These are phyloP conservation scores for Porites divaricata DNA, from an alignment of 92 coral and sea anemone genomes.

Conservation along the genomic window DNA sequence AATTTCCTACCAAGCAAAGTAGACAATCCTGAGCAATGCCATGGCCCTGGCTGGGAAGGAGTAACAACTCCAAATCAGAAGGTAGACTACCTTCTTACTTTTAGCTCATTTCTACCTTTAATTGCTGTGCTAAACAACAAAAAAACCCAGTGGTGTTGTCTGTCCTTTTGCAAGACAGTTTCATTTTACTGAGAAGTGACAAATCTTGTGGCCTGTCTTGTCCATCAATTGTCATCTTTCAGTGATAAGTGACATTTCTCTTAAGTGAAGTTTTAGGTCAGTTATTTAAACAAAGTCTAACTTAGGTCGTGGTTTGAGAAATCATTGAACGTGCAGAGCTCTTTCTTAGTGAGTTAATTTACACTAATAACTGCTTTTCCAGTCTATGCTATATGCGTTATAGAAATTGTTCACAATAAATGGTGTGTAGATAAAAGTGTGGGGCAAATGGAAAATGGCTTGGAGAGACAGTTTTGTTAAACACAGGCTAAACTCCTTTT, in stretches of 20 bases:
- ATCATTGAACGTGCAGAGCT: too few relatives aligned
- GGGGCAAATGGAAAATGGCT: too few relatives aligned
- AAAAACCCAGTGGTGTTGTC: background rate
- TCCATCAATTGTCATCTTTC: background rate
- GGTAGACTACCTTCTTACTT: background rate
- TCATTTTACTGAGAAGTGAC: background rate
- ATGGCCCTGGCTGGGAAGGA: slow-evolving; percentile 14
- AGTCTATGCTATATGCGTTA: too few relatives aligned
- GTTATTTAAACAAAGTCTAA: too few relatives aligned
- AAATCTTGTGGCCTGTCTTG: background rate
- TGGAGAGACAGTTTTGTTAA: too few relatives aligned
- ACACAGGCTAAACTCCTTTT: too few relatives aligned
- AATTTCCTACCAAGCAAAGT: slow-evolving; percentile 37
- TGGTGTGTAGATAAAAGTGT: too few relatives aligned
- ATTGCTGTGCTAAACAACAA: background rate
- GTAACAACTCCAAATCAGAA: background rate
- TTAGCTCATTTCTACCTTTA: background rate
- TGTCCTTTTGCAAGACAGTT: background rate
- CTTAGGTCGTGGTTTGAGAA: too few relatives aligned
- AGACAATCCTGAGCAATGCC: slow-evolving; percentile 36
- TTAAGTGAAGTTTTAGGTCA: background rate
- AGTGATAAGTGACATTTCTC: background rate
- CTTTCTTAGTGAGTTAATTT: too few relatives aligned
- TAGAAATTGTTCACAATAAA: too few relatives aligned
- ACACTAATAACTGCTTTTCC: too few relatives aligned